Base-by-base conservation (phyloP, 1,140 invertebrate species). In the Pollicipes pollicipes region DNA sequence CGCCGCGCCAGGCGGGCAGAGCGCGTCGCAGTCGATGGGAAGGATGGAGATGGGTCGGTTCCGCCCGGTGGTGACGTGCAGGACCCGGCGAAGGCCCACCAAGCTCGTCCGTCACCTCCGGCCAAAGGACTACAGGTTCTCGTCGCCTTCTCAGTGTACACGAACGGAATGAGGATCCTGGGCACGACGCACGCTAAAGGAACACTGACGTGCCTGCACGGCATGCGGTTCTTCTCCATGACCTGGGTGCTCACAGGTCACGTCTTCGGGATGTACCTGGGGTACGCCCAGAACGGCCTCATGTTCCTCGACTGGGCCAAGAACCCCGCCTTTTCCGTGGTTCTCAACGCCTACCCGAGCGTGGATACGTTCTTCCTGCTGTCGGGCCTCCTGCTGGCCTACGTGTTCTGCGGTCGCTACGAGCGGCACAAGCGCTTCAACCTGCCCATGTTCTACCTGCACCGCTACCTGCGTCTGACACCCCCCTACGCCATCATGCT, bases 191-290 rank as follows among this genome's bases (percentile, higher is more conserved):
- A 8, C 10, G 28, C 3, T 3, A 66, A 66, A 66, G 28, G 28
- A 10, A 66, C 64, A 1, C n/a, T 66, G n/a, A 29, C 3, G 3
- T 66, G 64, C 28, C 27, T 66, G 3, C 64, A 66, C 28, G 64
- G 64, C 28, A 66, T 66, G 8, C 64, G 64, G 17, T 66, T 66
- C 28, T 66, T 66, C 28, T 66, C 64, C 28, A 66, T 66, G 64
- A 28, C 64, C 1, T 66, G 64, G 64, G 64, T 66, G 16, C 27
- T 66, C 17, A 66, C 28, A 3, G 64, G 64, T 21, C 64, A 66
- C 28, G 64, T n/a, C n/a, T 16, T n/a, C 8, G 2, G 2, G n/a
- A 21, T 28, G 8, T 21, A 28, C 3, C 28, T 66, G 10, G 3
- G 17, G 10, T 66, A 28, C 10, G 64, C 10, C 17, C 28, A 27